Base-by-base conservation (phyloP, 92 coral and sea anemone species). In the Isaurus tuberculatus region DNA sequence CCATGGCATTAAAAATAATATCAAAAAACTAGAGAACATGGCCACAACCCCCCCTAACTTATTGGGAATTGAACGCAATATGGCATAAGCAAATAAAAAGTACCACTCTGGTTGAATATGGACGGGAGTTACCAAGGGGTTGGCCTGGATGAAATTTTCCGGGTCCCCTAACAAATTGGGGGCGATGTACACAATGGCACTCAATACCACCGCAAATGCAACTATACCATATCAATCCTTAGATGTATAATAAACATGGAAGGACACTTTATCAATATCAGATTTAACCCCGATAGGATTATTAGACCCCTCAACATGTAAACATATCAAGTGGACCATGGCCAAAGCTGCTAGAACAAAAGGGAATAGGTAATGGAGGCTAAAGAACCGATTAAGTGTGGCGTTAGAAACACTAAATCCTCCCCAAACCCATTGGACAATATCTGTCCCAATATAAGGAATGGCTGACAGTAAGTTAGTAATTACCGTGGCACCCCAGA, bases 61-160 rank as follows among this genome's bases (percentile, higher is more conserved):
- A 81, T 86, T 86, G 46, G 89, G 89, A 75, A 86, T 86, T 75
- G 89, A 79, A 63, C 89, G 89, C 65, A 86, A 44, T 79, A 86
- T 86, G 57, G 89, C 89, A 70, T 86, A 79, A 65, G 89, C 89
- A 29, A 85, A 85, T 78, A 75, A 85, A 75, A 85, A 85, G 79
- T 85, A 85, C 79, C 84, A 85, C 63, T 85, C 89, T 77, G 89
- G 89, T 85, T 85, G 89, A 33, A 85, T 85, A 34, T 85, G 89
- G 60, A 85, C 85, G 36, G 89, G 89, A 69, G 89, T 78, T 68
- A 85, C 89, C 71, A 85, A 68, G 63, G 89, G 89, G 68, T 79
- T 85, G 61, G 89, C 89, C 72, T 85, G 89, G 46, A 78, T 85
- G 71, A 85, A 85, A 69, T 85, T 85, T 42, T 85, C 89, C 27